Conservation (phyloP, 2,797 vertebrate species). For the Thripadectes ignobilis region DNA sequence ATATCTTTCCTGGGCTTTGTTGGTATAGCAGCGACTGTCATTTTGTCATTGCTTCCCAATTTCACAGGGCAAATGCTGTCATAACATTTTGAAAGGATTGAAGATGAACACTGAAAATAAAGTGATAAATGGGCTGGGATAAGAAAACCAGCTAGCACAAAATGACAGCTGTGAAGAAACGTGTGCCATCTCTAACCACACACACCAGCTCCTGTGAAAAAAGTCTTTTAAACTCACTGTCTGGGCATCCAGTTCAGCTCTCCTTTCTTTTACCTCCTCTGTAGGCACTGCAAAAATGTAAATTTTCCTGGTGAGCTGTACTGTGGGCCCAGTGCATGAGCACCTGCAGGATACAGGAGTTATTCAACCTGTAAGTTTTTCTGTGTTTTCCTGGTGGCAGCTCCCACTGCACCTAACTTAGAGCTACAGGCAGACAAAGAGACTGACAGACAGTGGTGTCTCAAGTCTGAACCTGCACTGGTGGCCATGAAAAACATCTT, state of each 20-base stretch:
- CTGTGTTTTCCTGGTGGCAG: not conserved
- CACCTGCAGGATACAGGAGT: not conserved
- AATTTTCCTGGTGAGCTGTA: not conserved
- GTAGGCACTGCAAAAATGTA: not conserved
- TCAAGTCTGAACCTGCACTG: not conserved
- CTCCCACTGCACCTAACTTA: not conserved
- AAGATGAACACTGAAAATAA: not conserved
- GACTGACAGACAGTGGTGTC: not conserved
- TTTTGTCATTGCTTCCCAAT: not conserved
- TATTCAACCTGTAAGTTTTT: not conserved
- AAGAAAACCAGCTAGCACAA: not conserved
- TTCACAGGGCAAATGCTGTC: not conserved
- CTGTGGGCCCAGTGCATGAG: not conserved
- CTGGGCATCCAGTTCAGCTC: not conserved
- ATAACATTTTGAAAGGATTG: not conserved
- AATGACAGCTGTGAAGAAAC: not conserved
- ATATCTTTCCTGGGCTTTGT: not conserved
- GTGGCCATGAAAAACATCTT: not conserved
- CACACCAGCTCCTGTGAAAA: not conserved
- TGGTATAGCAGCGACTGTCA: not conserved
- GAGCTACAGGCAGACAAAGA: not conserved
- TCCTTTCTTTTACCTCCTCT: not conserved
- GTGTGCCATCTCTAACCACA: not conserved
- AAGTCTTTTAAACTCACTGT: rapidly evolving
- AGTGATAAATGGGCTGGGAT: not conserved